Base-by-base conservation (phyloP, 1,140 invertebrate genomes). In the Stegodyphus mimosarum region DNA sequence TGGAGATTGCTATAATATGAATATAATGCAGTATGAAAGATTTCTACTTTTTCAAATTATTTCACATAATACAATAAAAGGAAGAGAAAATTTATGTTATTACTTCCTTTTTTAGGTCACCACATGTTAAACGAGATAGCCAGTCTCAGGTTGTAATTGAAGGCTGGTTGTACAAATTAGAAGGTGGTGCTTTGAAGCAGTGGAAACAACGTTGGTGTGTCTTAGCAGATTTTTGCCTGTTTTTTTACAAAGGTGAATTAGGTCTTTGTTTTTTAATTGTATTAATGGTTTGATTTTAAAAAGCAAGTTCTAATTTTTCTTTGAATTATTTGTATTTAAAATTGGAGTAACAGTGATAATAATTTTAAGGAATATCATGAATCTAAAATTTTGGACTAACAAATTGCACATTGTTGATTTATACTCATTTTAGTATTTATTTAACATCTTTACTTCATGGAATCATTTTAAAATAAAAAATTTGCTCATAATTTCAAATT, bases 121-220 rank as follows among this genome's bases (percentile, higher is more conserved):
- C 91, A 18, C 70, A 89, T 63, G 90, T 90, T 9, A 90, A 91
- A 84, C 88, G 91, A 50, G 90, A 89, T 86, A 89, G 89, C 52
- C 87, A 95, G 50, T 94, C 96, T 3, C 94, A 95, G 6, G 96
- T 98, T 1, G 94, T 95, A 2, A 92, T 97, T 81, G 93, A 95
- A 88, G 97, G 96, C 10, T 97, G 96, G 94, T 91, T 98, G 6
- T 94, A 97, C 89, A 97, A 97, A 90, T 95, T 97, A 90, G 97
- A 97, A 55, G 95, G 95, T 60, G 95, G 96, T 89, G 95, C 95
- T 6, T 91, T 98, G 5, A 98, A 97, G 93, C 93, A 96, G 18
- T 98, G 97, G 97, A 96, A 97, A 90, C 96, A 96, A 90, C 92
- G 97, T 63, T 98, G 96, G 97, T 98, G 97, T 92, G 97, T 98